These are phyloP conservation scores for Fukomys damarensis DNA, from an alignment of 2,113 vertebrate species.

Conservation along the genomic window DNA sequence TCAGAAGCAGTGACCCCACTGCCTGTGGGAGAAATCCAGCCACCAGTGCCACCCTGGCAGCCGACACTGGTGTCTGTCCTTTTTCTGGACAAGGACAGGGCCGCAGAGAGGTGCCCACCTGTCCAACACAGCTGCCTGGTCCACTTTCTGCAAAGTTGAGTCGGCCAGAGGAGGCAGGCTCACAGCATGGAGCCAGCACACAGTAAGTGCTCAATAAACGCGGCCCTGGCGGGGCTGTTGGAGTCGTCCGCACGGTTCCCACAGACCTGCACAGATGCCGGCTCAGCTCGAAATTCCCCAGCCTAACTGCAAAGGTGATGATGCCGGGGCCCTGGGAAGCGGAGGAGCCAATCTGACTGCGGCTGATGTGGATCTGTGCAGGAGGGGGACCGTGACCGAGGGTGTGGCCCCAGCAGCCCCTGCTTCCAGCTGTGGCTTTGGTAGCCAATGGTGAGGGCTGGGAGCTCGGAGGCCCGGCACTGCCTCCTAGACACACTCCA, in stretches of 20 bases:
- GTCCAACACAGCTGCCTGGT: too few relatives aligned
- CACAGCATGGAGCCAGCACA: accelerated
- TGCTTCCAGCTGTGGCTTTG: accelerated
- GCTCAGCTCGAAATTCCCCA: not conserved
- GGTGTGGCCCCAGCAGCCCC: accelerated
- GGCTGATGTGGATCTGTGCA: not conserved
- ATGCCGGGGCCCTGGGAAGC: accelerated
- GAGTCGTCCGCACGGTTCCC: accelerated
- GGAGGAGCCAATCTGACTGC: accelerated
- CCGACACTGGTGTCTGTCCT: not conserved
- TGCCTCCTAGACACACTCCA: slow-evolving; percentile 48
- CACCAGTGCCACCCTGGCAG: not conserved
- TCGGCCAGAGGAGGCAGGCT: not conserved
- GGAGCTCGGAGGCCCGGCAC: not conserved
- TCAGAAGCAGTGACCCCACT: not conserved
- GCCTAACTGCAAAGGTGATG: not conserved
- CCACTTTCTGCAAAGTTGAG: not conserved
- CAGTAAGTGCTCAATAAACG: not conserved
- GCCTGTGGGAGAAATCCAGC: not conserved
- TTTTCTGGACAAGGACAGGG: not conserved
- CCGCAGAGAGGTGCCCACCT: not conserved
- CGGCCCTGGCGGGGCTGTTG: accelerated
- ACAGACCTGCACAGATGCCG: accelerated
- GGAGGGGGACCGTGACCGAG: accelerated
- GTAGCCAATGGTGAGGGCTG: not conserved